Evolutionary conservation across 2,888 invertebrate genomes (phyloP), one percentile per base, ranked within the genome.

Genomic region (Drosophila paracracens): DNA sequence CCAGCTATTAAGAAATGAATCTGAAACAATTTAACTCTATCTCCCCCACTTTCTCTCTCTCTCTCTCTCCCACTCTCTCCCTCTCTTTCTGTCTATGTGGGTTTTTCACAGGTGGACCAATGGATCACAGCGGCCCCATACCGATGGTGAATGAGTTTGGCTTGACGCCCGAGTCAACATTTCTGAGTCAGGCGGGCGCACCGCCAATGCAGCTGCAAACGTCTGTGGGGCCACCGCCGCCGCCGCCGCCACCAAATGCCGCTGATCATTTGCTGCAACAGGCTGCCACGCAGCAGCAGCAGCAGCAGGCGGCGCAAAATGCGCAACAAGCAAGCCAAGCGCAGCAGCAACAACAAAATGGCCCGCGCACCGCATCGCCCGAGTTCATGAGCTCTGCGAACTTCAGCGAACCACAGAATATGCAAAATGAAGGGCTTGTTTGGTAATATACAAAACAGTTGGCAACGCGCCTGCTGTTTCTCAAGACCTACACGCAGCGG

Each of bases 71-170:
- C 29, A 16, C 1, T 52, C 1, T 62, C 21, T 50, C 21, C 65
- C 46, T 51, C 21, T 51, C 40, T 27, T 21, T 36, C 18, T 57
- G 13, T 38, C 40, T 51, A 40, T 66, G 68, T 33, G 33, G 25
- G 25, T 29, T 27, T n/a, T 50, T 75, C 91, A 56, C 93, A 96
- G 96, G 95, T 91, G 96, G 96, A 74, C 96, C 95, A 77, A 95
- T 96, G 95, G 96, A 96, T 93, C 96, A 95, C 92, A 94, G 94
- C 76, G 95, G 95, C 73, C 95, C 95, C 79, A 94, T 94, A 92
- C 94, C 95, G 91, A 94, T 96, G 95, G 96, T 96, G 92, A 96
- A 96, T 93, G 97, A 97, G 93, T 97, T 97, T 93, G 96, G 96
- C 78, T 94, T 95, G 93, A 94, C 94, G 73, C 95, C 95, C 79